phyloP scores from a whole-genome alignment of 1,140 invertebrate genomes.

The Diorhabda carinulata region DNA sequence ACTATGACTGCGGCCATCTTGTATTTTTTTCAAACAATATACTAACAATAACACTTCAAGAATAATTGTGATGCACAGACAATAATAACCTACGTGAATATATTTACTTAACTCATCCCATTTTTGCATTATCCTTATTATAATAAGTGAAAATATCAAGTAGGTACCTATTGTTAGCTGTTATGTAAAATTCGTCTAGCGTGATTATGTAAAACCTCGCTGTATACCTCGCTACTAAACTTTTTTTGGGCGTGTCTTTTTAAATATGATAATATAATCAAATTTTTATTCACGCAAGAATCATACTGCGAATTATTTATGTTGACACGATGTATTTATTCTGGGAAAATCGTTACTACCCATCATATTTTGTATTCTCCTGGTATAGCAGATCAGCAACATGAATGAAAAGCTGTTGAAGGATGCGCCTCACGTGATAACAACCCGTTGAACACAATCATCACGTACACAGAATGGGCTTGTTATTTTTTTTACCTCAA shows the following conservation, averaged over 20 bases:
- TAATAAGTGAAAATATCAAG: too few species aligned
- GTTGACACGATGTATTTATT: background rate
- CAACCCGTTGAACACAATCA: conserved; percentile 14
- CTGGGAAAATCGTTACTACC: background rate
- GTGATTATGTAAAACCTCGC: too few species aligned
- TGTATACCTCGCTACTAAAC: too few species aligned
- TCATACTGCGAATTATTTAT: conserved; percentile 1
- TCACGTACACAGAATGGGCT: conserved; percentile 14
- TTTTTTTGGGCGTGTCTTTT: background rate
- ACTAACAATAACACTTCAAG: too few species aligned
- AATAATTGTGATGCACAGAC: too few species aligned
- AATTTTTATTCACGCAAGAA: background rate
- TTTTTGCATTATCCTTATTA: too few species aligned
- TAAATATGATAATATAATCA: conserved; percentile 3
- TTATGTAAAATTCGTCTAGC: too few species aligned
- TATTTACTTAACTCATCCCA: too few species aligned
- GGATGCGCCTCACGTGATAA: conserved; percentile 12
- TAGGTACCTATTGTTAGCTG: too few species aligned
- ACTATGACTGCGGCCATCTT: too few species aligned
- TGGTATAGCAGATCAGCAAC: conserved; percentile 7
- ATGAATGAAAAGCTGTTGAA: conserved; percentile 13
- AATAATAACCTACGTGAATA: too few species aligned
- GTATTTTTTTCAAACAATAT: too few species aligned
- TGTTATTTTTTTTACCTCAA: conserved; percentile 13
- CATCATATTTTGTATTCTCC: conserved; percentile 16